phyloP scores from a whole-genome alignment of 2,797 vertebrate species.

The Tamandua tetradactyla region DNA sequence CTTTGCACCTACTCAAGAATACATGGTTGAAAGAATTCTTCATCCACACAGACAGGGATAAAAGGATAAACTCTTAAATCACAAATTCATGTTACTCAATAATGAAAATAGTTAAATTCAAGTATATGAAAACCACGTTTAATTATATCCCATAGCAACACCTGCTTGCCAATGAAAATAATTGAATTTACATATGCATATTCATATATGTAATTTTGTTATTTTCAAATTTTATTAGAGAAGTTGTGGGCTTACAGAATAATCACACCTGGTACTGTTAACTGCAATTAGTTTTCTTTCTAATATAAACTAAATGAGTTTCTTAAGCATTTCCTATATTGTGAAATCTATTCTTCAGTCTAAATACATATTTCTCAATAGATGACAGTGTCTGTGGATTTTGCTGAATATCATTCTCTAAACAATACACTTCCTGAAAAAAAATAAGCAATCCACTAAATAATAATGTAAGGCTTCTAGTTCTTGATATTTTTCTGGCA shows the following conservation, averaged over 20 bases:
- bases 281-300: not conserved
- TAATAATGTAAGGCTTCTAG: not conserved
- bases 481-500: not conserved
- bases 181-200: not conserved
- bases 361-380: not conserved
- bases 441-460: not conserved
- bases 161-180: not conserved
- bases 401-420: not conserved
- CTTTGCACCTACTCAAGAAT: not conserved
- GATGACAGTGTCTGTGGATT: not conserved
- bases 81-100: not conserved
- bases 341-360: not conserved
- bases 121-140: not conserved
- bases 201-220: not conserved
- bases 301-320: not conserved
- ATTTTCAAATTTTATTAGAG: no score
- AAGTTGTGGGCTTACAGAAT: no score
- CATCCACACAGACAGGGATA: not conserved
- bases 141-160: not conserved
- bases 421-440: not conserved
- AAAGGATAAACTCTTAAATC: not conserved
- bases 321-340: not conserved
- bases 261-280: not conserved
- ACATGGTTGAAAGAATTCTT: not conserved
- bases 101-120: not conserved